Evolutionary conservation across 37 sponge, comb jelly and placozoan genomes (phyloP).

Genomic region (Tethya wilhelma): DNA sequence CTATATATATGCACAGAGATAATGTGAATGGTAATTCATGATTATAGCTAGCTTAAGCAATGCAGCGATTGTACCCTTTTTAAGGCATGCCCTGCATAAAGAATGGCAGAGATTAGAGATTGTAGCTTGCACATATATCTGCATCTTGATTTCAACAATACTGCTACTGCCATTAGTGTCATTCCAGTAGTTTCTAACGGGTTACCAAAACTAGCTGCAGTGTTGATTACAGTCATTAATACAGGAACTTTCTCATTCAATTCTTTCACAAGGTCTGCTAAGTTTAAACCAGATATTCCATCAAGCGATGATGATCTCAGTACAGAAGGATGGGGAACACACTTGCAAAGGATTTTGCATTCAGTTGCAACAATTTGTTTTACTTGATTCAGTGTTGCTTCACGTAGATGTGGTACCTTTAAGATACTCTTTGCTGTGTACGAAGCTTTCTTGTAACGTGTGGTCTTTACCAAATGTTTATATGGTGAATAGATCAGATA

Average conservation of each 20-base stretch:
- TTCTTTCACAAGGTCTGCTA: not conserved
- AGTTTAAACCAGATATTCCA: not conserved
- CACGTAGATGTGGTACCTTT: not conserved
- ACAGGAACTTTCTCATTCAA: constrained; percentile 11
- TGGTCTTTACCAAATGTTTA: constrained; percentile 18
- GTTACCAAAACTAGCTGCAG: not conserved
- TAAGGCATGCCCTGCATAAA: constrained; percentile 44
- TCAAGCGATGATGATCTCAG: not conserved
- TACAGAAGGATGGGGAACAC: not conserved
- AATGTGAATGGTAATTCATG: too few species aligned
- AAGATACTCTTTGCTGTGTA: constrained; percentile 25
- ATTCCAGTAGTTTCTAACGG: not conserved
- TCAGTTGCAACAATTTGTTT: not conserved
- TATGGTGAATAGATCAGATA: constrained; percentile 4
- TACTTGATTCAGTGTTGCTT: constrained; percentile 15
- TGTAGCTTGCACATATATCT: constrained; percentile 14
- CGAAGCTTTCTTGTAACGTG: constrained; percentile 33
- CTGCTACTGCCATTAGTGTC: constrained; percentile 3
- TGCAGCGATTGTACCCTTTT: constrained; percentile 39
- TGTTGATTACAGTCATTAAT: not conserved
- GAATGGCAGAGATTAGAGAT: constrained; percentile 5
- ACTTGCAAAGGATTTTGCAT: not conserved
- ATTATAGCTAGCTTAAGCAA: too few species aligned
- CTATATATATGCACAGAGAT: constrained; percentile 11
- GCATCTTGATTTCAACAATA: too few species aligned